These are phyloP conservation scores for Criorhina ranunculi DNA, from an alignment of 2,888 invertebrate species.

Conservation along the genomic window DNA sequence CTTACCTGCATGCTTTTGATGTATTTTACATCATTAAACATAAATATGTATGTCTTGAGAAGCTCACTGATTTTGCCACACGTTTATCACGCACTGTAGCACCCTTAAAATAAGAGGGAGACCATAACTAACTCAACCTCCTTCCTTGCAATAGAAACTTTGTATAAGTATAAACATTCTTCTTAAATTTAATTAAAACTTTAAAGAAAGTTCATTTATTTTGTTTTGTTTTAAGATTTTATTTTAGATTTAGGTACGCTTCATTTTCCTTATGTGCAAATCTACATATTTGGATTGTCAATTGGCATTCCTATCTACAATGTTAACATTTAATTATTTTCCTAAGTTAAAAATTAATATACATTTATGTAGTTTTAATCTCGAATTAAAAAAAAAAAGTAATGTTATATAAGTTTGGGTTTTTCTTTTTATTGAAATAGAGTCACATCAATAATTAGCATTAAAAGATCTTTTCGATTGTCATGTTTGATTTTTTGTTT, in stretches of 20 bases:
- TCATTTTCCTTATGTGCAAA: constrained; percentile 67
- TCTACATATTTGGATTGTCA: constrained; percentile 79
- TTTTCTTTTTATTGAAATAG: constrained; percentile 44
- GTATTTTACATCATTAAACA: no score
- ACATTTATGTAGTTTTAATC: constrained; percentile 31
- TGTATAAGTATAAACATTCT: not conserved
- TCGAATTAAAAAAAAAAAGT: constrained; percentile 45
- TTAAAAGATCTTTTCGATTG: constrained; percentile 57
- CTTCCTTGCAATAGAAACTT: not conserved
- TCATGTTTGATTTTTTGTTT: constrained; percentile 40
- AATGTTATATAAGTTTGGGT: not conserved
- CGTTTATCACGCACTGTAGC: no score
- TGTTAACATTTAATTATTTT: constrained; percentile 77
- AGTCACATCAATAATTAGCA: constrained; percentile 58
- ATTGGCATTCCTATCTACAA: constrained; percentile 80
- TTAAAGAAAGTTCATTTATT: constrained; percentile 9
- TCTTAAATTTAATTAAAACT: constrained; percentile 19
- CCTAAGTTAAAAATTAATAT: constrained; percentile 66
- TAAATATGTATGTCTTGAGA: no score
- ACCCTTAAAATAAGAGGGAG: no score
- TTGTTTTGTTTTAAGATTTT: constrained; percentile 12
- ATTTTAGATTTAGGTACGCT: constrained; percentile 66
- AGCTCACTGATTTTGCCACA: no score
- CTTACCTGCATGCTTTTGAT: no score
- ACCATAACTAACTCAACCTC: not conserved